A percentile compares a stretch with the other conserved stretches of the same genome.
Conservation (phyloP, 2,113 vertebrate species). For the Clarias gariepinus region DNA sequence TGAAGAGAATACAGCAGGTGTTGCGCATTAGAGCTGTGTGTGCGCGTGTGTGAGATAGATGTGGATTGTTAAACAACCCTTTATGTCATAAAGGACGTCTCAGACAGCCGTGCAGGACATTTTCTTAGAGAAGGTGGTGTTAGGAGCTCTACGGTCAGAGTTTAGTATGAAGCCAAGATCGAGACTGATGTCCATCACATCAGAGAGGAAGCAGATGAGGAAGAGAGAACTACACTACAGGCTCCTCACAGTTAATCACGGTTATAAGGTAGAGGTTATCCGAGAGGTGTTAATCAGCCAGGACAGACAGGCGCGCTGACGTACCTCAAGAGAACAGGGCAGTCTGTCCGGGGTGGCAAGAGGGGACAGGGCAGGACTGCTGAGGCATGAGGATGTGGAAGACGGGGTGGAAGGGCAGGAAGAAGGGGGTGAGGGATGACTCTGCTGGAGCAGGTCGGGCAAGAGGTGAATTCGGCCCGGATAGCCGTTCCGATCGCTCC, state of each 20-base stretch:
- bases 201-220: not conserved
- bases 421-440: constrained; percentile 93
- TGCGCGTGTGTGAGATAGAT: not conserved
- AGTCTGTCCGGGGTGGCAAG: constrained; percentile 96
- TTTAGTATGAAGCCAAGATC: constrained; percentile 3
- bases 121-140: not conserved
- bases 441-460: constrained; percentile 99
- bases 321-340: constrained; percentile 91
- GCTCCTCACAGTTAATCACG: not conserved
- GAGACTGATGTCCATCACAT: constrained; percentile 13
- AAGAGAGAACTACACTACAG: not conserved
- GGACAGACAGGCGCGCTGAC: constrained; percentile 71
- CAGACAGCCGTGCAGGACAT: not conserved
- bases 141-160: constrained; percentile 1
- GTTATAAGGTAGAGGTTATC: not conserved
- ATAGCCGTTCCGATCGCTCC: constrained; percentile 88
- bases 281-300: constrained; percentile 45
- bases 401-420: constrained; percentile 84
- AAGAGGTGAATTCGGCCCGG: constrained; percentile 96
- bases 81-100: not conserved
- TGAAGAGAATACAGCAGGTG: not conserved
- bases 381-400: constrained; percentile 89
- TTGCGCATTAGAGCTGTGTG: no score
- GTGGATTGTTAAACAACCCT: not conserved
- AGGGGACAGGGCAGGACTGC: constrained; percentile 96